These are phyloP conservation scores for Patella caerulea DNA, from an alignment of 2,888 invertebrate genomes.

Conservation along the genomic window DNA sequence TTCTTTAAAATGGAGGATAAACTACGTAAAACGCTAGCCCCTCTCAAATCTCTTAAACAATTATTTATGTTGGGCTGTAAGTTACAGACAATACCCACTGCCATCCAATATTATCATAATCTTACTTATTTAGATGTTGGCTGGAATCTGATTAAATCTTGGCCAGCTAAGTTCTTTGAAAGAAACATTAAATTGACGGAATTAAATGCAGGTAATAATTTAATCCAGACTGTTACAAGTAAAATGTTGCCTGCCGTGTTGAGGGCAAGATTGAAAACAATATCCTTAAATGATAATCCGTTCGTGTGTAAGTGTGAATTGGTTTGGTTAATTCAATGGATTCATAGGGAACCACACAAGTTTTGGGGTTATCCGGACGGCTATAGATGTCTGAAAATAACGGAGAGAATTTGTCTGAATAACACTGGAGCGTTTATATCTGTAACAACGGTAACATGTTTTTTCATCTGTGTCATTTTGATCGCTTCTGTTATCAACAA, in stretches of 20 bases:
- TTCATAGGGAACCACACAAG: not conserved
- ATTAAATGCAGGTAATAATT: not conserved
- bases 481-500: not conserved
- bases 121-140: not conserved
- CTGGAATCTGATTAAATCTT: not conserved
- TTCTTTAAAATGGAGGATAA: too few relatives aligned
- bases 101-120: not conserved
- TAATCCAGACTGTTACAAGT: not conserved
- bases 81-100: not conserved
- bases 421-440: not conserved
- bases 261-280: slow-evolving; percentile 50
- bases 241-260: not conserved
- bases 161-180: not conserved
- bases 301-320: slow-evolving; percentile 77
- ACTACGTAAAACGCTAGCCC: not conserved
- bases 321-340: slow-evolving; percentile 39
- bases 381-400: not conserved
- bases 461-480: not conserved
- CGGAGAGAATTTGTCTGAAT: not conserved
- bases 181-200: not conserved
- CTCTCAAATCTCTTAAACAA: not conserved
- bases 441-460: not conserved
- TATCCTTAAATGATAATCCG: slow-evolving; percentile 76
- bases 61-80: not conserved
- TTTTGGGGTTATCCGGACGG: not conserved